Evolutionary conservation across 2,888 invertebrate species (phyloP).

Genomic region (Nephrotoma flavescens): DNA sequence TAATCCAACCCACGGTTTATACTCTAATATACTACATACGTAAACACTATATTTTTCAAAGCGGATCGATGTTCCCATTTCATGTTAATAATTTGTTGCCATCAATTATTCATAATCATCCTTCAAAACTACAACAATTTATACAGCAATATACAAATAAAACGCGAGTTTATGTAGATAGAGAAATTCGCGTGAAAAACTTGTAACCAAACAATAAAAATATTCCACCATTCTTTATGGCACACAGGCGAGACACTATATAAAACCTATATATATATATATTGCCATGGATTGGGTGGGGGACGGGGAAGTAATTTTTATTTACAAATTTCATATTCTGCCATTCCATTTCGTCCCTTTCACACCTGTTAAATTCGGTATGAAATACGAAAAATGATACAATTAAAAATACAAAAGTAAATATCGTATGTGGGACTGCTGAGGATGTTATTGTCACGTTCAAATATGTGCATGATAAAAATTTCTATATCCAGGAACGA

Average conservation of each 20-base stretch:
- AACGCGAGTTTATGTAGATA: too few relatives aligned
- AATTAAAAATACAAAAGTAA: neutral
- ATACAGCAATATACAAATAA: too few relatives aligned
- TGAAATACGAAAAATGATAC: neutral
- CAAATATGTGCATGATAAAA: neutral
- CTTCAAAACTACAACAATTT: neutral
- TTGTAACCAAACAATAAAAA: neutral
- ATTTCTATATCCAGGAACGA: too few relatives aligned
- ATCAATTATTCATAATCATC: neutral
- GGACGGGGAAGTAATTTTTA: neutral
- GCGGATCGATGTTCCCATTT: neutral
- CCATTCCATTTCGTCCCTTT: neutral
- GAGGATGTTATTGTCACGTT: neutral
- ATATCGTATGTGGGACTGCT: neutral
- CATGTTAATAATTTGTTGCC: neutral
- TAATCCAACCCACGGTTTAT: too few relatives aligned
- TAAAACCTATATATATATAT: neutral
- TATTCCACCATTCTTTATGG: neutral
- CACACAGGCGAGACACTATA: neutral
- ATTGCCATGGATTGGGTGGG: neutral
- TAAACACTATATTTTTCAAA: neutral
- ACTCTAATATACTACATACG: too few relatives aligned
- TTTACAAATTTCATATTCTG: neutral
- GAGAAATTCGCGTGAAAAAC: neutral
- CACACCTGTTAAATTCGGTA: neutral